A percentile compares a stretch with the other conserved stretches of the same genome.
phyloP scores from a whole-genome alignment of 1,140 invertebrate species.

The Camponotus pennsylvanicus region DNA sequence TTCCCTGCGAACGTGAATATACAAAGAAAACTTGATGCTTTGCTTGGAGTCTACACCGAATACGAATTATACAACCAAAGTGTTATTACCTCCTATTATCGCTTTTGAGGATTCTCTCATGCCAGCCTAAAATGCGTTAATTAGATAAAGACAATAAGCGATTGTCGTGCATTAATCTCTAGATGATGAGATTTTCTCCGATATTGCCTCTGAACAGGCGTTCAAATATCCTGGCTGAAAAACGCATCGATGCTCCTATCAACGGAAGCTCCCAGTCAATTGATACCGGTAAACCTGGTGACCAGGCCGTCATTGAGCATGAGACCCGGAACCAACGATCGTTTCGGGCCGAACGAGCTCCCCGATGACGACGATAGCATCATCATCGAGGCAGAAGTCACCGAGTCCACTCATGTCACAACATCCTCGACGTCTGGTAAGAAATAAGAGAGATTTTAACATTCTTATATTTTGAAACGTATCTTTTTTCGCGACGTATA shows the following conservation, averaged over 20 bases:
- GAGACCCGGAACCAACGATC: slow-evolving; percentile 70
- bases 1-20: slow-evolving; percentile 18
- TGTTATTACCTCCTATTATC: background rate
- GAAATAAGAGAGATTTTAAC: background rate
- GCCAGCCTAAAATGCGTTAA: background rate
- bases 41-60: background rate
- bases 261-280: slow-evolving; percentile 74
- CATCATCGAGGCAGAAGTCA: slow-evolving; percentile 81
- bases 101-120: background rate
- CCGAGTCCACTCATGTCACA: slow-evolving; percentile 74
- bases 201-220: slow-evolving; percentile 72
- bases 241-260: slow-evolving; percentile 80
- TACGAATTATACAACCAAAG: background rate
- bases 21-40: background rate
- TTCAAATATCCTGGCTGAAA: slow-evolving; percentile 83
- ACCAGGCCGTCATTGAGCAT: slow-evolving; percentile 75
- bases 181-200: background rate
- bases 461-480: slow-evolving; percentile 23
- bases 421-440: slow-evolving; percentile 67
- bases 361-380: slow-evolving; percentile 82
- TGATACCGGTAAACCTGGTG: slow-evolving; percentile 79
- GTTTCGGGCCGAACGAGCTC: slow-evolving; percentile 72
- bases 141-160: background rate
- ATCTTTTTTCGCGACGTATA: background rate
- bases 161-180: background rate